phyloP scores from a whole-genome alignment of 1,140 invertebrate genomes.

The Ctenoplectra terminalis region DNA sequence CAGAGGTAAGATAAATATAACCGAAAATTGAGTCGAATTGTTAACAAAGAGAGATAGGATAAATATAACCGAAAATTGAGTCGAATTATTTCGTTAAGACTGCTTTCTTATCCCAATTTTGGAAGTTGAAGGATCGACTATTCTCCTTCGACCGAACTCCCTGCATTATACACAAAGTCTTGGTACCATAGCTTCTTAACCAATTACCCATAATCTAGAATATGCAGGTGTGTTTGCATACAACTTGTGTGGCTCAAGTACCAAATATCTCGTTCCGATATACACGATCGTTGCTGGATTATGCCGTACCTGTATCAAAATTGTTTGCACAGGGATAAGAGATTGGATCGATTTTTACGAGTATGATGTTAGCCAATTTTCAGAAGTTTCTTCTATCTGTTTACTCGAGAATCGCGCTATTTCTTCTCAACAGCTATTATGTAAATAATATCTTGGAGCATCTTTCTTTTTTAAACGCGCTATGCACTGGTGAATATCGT shows the following conservation, averaged over 20 bases:
- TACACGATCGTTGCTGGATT: constrained; percentile 11
- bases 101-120: neutral
- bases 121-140: neutral
- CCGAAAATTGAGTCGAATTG: too few species aligned
- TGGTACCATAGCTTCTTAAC: neutral
- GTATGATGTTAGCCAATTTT: constrained; percentile 15
- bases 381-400: neutral
- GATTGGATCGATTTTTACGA: constrained; percentile 17
- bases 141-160: too few species aligned
- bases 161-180: neutral
- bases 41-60: too few species aligned
- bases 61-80: too few species aligned
- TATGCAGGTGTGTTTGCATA: constrained; percentile 19
- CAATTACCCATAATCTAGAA: neutral
- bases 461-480: neutral
- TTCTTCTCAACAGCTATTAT: neutral
- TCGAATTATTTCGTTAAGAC: neutral
- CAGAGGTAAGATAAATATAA: too few species aligned
- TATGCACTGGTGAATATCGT: too few species aligned
- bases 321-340: constrained; percentile 12
- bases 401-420: too few species aligned
- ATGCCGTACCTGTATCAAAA: neutral
- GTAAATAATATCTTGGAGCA: neutral
- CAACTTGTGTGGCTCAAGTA: neutral
- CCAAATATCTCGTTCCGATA: constrained; percentile 9